phyloP scores from a whole-genome alignment of 1,140 invertebrate genomes.

The Calliphora vicina region DNA sequence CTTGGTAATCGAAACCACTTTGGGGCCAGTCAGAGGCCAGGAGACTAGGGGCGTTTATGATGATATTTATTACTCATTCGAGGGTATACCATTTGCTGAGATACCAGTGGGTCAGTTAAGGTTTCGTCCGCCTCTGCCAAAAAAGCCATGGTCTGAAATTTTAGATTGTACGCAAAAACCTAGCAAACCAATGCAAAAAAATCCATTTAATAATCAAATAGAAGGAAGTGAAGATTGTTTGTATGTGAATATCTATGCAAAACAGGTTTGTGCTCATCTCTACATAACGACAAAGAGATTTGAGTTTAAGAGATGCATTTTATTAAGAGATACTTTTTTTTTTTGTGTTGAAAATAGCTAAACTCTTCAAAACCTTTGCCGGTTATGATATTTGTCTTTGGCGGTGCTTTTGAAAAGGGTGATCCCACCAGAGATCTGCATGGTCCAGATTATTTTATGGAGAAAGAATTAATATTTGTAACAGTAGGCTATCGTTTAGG shows the following conservation, averaged over 20 bases:
- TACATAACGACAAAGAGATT: not conserved
- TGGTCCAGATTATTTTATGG: conserved; percentile 69
- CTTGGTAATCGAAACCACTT: not conserved
- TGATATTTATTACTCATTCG: conserved; percentile 57
- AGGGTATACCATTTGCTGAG: conserved; percentile 72
- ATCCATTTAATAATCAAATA: conserved; percentile 43
- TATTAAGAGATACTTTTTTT: conserved; percentile 4
- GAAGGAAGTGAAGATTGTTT: conserved; percentile 67
- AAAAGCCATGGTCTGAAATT: conserved; percentile 64
- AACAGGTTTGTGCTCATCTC: conserved; percentile 47
- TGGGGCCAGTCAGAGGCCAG: not conserved
- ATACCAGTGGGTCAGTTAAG: conserved; percentile 70
- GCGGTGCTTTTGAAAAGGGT: conserved; percentile 71
- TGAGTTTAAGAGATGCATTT: not conserved
- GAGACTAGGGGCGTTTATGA: conserved; percentile 32
- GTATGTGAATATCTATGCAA: conserved; percentile 66
- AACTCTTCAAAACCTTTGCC: conserved; percentile 44
- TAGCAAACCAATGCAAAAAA: conserved; percentile 51
- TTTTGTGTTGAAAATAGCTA: conserved; percentile 42
- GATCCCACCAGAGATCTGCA: conserved; percentile 51
- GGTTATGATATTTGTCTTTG: conserved; percentile 67
- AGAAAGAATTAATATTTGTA: conserved; percentile 63
- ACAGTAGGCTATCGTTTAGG: conserved; percentile 65
- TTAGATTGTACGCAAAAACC: conserved; percentile 58
- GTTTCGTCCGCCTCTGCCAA: conserved; percentile 67